Evolutionary conservation across 2,797 vertebrate genomes (phyloP).

Genomic region (Chaetophractus vellerosus): DNA sequence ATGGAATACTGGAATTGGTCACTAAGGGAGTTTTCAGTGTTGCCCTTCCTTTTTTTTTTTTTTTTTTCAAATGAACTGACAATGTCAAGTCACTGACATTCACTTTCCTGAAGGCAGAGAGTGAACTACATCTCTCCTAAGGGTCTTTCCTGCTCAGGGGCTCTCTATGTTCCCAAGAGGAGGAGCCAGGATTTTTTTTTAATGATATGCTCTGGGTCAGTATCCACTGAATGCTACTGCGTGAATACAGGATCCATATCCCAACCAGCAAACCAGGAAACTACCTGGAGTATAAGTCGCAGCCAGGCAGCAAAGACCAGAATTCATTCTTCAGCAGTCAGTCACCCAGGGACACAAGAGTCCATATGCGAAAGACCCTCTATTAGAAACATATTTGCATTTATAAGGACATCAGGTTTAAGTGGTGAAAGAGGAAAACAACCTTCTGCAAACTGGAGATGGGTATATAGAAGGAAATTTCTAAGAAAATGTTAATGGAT

Average conservation of each 20-base stretch:
- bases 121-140: not conserved
- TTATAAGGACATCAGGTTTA: constrained; percentile 39
- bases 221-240: not conserved
- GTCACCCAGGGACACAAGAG: not conserved
- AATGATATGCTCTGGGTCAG: not conserved
- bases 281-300: not conserved
- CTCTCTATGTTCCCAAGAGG: not conserved
- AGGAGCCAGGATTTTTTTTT: not conserved
- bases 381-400: not conserved
- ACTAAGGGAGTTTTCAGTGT: constrained; percentile 17
- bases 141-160: not conserved
- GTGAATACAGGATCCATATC: not conserved
- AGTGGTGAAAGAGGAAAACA: constrained; percentile 47
- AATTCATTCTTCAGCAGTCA: constrained; percentile 28
- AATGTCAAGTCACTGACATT: not conserved
- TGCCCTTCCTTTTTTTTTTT: not conserved
- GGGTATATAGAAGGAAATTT: not conserved
- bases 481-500: constrained; percentile 49
- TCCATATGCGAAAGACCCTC: not conserved
- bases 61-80: not conserved
- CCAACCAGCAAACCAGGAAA: not conserved
- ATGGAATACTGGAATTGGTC: not conserved
- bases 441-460: constrained; percentile 18
- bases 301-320: not conserved
- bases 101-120: not conserved